phyloP scores from a whole-genome alignment of 2,113 vertebrate species.

The Sterrhoptilus dennistouni region DNA sequence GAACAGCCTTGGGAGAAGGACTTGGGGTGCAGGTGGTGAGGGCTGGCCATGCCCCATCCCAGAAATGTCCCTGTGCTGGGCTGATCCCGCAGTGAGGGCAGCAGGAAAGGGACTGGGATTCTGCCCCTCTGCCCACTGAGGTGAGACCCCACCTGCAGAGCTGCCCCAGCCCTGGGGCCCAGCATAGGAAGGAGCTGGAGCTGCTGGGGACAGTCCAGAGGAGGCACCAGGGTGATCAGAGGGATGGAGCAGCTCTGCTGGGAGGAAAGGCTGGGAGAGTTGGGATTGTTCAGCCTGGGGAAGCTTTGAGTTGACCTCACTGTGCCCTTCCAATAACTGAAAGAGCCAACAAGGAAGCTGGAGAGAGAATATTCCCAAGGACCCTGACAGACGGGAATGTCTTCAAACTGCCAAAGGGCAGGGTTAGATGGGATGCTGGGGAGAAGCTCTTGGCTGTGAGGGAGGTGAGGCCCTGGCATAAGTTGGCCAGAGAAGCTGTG shows the following conservation, averaged over 20 bases:
- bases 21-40: neutral
- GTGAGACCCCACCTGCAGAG: neutral
- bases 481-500: rapidly evolving
- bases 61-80: neutral
- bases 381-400: neutral
- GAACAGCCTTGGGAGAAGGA: neutral
- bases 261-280: neutral
- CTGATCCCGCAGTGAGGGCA: neutral
- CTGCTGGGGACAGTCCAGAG: neutral
- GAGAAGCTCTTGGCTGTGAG: rapidly evolving
- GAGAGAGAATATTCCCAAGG: neutral
- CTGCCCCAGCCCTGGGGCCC: neutral
- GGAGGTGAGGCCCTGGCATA: rapidly evolving
- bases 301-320: rapidly evolving
- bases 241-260: neutral
- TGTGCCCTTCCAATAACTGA: rapidly evolving
- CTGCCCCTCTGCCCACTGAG: neutral
- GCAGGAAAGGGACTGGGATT: neutral
- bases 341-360: neutral
- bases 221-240: neutral
- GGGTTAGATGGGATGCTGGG: neutral
- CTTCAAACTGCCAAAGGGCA: neutral
- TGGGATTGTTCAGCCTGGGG: neutral
- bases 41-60: neutral
- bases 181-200: neutral